These are phyloP conservation scores for Pterocles gutturalis DNA, from an alignment of 2,113 vertebrate species.

Conservation along the genomic window DNA sequence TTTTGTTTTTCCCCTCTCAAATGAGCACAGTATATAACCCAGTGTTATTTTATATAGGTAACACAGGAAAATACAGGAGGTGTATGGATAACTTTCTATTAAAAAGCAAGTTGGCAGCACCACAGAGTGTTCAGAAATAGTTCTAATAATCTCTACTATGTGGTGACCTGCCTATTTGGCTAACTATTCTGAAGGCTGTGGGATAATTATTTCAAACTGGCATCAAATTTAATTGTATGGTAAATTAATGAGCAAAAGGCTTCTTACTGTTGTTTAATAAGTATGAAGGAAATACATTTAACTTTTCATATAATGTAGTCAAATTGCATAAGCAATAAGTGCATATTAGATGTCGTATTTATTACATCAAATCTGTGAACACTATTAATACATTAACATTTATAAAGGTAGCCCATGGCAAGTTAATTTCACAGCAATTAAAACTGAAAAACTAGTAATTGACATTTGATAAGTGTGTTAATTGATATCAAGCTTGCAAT, in stretches of 20 bases:
- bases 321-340: slow-evolving; percentile 40
- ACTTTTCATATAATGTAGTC: slow-evolving; percentile 18
- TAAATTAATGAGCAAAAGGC: slow-evolving; percentile 27
- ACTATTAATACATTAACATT: slow-evolving; percentile 72
- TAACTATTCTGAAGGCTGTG: background rate
- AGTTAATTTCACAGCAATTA: slow-evolving; percentile 80
- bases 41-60: background rate
- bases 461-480: slow-evolving; percentile 78
- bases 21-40: background rate
- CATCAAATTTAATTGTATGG: slow-evolving; percentile 14
- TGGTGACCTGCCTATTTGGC: background rate
- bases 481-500: slow-evolving; percentile 74
- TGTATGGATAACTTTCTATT: background rate
- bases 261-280: background rate
- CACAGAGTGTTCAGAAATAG: background rate
- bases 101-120: background rate
- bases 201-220: slow-evolving; percentile 8
- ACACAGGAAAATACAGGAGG: background rate
- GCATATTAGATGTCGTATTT: slow-evolving; percentile 48
- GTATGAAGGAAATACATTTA: slow-evolving; percentile 31
- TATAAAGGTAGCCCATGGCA: slow-evolving; percentile 68
- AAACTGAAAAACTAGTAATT: slow-evolving; percentile 73
- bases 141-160: background rate
- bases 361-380: slow-evolving; percentile 58
- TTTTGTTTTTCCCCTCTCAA: background rate